Evolutionary conservation across 2,797 vertebrate species (phyloP).

Genomic region (Hapalemur alaotrensis): DNA sequence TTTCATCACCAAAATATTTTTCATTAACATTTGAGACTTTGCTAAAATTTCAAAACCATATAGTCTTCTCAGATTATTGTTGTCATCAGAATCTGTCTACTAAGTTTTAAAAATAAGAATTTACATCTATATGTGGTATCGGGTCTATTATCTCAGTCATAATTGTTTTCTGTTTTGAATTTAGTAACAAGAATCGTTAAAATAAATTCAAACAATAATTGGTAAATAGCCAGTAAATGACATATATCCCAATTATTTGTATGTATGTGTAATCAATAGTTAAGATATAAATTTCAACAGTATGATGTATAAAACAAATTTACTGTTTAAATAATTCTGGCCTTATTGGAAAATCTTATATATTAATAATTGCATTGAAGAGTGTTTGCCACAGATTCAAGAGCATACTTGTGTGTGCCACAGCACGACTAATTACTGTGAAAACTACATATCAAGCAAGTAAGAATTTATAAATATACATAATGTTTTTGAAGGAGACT

Average conservation of each 20-base stretch:
- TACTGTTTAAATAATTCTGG: not conserved
- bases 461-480: not conserved
- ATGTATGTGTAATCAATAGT: not conserved
- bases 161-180: not conserved
- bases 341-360: not conserved
- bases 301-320: not conserved
- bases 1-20: constrained; percentile 78
- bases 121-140: not conserved
- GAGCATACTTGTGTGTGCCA: not conserved
- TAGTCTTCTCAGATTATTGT: constrained; percentile 38
- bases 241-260: not conserved
- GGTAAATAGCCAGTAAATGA: not conserved
- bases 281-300: not conserved
- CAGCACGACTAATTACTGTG: not conserved
- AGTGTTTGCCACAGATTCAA: not conserved
- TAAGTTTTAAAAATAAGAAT: constrained; percentile 9
- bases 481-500: not conserved
- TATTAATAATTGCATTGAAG: not conserved
- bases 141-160: not conserved
- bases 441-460: not conserved
- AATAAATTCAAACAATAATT: not conserved
- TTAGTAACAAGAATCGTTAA: not conserved
- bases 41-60: constrained; percentile 69
- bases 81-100: not conserved
- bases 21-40: constrained; percentile 74